phyloP scores from a whole-genome alignment of 2,797 vertebrate species.

The Muscicapa striata region DNA sequence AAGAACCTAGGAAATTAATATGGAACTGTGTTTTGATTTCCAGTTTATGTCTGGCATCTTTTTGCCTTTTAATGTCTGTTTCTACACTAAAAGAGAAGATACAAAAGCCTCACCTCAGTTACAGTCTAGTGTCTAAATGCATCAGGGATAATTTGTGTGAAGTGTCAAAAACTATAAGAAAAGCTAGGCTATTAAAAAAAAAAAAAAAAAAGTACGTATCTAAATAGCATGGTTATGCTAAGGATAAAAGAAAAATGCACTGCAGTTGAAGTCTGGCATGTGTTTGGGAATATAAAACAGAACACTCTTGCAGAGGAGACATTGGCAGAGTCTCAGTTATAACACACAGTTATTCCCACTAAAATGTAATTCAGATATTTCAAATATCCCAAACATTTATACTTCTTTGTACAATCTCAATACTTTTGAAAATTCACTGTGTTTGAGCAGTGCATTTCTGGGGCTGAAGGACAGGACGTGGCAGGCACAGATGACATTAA shows the following conservation, averaged over 20 bases:
- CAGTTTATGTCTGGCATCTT: background rate
- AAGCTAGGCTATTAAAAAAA: background rate
- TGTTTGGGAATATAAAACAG: conserved; percentile 39
- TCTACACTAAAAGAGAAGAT: background rate
- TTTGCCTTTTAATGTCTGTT: background rate
- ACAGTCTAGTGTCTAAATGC: background rate
- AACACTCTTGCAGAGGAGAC: background rate
- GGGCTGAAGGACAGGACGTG: background rate
- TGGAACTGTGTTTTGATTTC: background rate
- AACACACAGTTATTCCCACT: conserved; percentile 6
- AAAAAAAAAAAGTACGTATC: background rate
- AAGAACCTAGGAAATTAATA: background rate
- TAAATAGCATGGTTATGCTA: background rate
- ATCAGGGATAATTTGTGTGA: background rate
- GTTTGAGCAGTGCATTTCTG: background rate
- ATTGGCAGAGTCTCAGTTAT: conserved; percentile 9
- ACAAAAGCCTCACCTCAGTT: background rate
- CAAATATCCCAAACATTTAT: background rate
- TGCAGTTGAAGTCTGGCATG: conserved; percentile 18
- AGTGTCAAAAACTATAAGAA: background rate
- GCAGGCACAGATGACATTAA: background rate
- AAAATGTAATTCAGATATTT: conserved; percentile 16
- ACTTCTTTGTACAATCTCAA: background rate
- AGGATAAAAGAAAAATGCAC: background rate
- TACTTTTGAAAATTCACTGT: background rate